Conservation (phyloP, 2,888 invertebrate species). For the Mythimna vitellina region DNA sequence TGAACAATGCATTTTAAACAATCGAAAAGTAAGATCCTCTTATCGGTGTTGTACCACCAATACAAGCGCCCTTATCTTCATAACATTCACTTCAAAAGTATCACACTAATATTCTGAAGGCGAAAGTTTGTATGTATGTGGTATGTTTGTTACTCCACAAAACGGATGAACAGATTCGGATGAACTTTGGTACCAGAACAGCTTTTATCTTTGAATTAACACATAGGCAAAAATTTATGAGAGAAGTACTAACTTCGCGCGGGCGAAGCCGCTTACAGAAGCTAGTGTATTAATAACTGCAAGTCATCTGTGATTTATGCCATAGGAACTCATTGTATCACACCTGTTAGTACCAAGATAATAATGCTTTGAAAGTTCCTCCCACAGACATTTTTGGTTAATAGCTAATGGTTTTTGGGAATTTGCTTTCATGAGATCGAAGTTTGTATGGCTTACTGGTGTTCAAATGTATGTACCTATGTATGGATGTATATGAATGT, state of each 20-base stretch:
- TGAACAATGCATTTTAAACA: constrained; percentile 14
- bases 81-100: constrained; percentile 25
- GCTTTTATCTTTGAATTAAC: no score
- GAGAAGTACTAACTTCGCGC: no score
- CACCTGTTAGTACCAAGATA: constrained; percentile 7
- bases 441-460: background rate
- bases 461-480: background rate
- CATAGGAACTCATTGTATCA: constrained; percentile 18
- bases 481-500: constrained; percentile 13
- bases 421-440: background rate
- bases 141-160: no score
- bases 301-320: constrained; percentile 31
- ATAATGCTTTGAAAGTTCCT: background rate
- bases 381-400: background rate
- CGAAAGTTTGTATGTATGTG: no score
- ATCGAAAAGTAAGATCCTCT: constrained; percentile 16
- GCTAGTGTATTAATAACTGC: background rate
- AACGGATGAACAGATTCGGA: no score
- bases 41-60: constrained; percentile 14
- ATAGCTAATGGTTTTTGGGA: background rate
- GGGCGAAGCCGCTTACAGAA: no score
- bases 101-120: no score
- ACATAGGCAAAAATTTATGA: no score
- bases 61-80: constrained; percentile 34
- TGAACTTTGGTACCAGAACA: no score